Conservation (phyloP, 2,888 invertebrate species). For the Coenonympha arcania region DNA sequence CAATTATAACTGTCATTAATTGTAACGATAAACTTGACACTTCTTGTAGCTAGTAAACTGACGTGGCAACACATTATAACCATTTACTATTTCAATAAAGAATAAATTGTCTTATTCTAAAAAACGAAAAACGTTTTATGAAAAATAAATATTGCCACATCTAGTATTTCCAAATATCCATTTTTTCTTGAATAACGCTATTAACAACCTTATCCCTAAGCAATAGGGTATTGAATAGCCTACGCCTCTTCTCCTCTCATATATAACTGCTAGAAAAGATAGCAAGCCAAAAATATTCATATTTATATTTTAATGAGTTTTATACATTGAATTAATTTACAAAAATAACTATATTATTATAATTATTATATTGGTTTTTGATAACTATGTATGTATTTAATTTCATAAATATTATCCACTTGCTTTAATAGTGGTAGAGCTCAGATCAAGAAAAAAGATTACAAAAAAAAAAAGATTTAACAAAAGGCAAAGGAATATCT, state of each 20-base stretch:
- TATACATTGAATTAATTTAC: constrained; percentile 19
- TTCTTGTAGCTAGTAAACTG: no score
- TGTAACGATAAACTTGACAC: no score
- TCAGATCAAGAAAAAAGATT: no score
- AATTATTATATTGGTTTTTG: background rate
- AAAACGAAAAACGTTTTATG: background rate
- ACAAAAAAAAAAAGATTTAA: no score
- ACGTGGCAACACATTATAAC: no score
- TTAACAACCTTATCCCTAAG: constrained; percentile 36
- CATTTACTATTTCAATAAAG: no score
- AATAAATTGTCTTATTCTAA: background rate
- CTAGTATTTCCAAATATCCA: constrained; percentile 20
- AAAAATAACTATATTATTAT: constrained; percentile 19
- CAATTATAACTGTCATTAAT: no score
- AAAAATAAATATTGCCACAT: constrained; percentile 9
- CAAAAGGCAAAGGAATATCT: no score
- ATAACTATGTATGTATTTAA: background rate
- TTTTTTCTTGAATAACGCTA: constrained; percentile 27
- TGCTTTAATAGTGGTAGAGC: no score
- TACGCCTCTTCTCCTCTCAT: constrained; percentile 2
- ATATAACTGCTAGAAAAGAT: background rate
- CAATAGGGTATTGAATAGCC: constrained; percentile 41
- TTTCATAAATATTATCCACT: background rate
- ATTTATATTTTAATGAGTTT: constrained; percentile 7
- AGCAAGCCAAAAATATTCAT: constrained; percentile 12